These are phyloP conservation scores for cattle (Bos taurus) DNA, from an alignment of 2,113 vertebrate genomes.

Conservation along the genomic window DNA sequence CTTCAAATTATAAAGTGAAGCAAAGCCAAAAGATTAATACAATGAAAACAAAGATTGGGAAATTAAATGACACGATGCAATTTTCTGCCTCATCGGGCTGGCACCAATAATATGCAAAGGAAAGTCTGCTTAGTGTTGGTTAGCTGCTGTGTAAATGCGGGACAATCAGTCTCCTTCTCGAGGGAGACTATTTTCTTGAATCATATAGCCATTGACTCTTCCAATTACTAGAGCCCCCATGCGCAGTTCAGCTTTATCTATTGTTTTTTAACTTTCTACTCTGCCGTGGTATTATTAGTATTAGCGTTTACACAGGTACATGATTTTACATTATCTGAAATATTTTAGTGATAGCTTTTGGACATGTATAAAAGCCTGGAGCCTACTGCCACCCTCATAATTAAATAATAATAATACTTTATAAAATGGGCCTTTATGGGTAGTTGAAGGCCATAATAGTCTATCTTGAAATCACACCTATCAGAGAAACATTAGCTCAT, in stretches of 20 bases:
- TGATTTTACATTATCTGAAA: conserved; percentile 78
- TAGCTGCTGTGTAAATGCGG: conserved; percentile 82
- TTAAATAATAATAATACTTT: conserved; percentile 81
- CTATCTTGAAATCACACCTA: conserved; percentile 68
- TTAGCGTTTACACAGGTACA: conserved; percentile 80
- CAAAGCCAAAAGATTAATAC: conserved; percentile 95
- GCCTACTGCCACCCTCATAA: conserved; percentile 61
- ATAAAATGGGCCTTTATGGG: conserved; percentile 71
- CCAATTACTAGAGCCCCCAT: conserved; percentile 80
- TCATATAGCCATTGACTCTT: conserved; percentile 84
- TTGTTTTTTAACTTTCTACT: conserved; percentile 61
- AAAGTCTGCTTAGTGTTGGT: conserved; percentile 83
- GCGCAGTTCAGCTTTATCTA: conserved; percentile 69
- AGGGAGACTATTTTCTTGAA: conserved; percentile 85
- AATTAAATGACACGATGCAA: conserved; percentile 97
- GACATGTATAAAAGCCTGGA: conserved; percentile 68
- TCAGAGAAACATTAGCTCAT: conserved; percentile 49
- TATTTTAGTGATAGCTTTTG: conserved; percentile 77
- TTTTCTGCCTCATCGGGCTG: conserved; percentile 94
- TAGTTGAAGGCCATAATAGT: conserved; percentile 50
- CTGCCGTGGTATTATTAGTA: conserved; percentile 62
- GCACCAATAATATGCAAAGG: conserved; percentile 87
- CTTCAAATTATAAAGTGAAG: conserved; percentile 94
- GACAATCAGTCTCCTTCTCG: conserved; percentile 82
- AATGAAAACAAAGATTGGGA: conserved; percentile 95